Percentiles rank a stretch among this genome's conserved stretches.
These are phyloP conservation scores for Fragum fragum DNA, from an alignment of 2,888 invertebrate genomes.

Conservation along the genomic window DNA sequence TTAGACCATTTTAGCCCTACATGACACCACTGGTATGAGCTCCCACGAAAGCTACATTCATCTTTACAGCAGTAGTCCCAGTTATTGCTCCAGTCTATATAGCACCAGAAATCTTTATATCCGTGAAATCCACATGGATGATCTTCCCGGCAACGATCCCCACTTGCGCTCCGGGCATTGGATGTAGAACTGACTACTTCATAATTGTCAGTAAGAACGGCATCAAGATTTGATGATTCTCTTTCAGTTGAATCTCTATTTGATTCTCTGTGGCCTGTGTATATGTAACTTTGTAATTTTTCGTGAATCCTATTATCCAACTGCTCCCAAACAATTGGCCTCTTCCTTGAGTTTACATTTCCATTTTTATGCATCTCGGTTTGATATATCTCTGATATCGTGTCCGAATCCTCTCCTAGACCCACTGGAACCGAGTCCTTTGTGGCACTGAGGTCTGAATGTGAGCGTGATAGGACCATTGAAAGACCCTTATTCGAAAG, in stretches of 20 bases:
- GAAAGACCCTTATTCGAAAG: neutral
- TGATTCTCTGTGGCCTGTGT: no score
- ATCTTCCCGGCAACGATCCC: neutral
- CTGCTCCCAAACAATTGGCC: no score
- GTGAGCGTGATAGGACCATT: neutral
- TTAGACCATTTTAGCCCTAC: neutral
- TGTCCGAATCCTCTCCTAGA: no score
- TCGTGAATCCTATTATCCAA: no score
- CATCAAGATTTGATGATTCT: no score
- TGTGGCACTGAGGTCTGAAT: neutral
- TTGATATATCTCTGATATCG: no score
- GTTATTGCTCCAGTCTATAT: slow-evolving; percentile 16
- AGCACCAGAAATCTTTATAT: slow-evolving; percentile 19
- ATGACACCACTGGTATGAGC: neutral
- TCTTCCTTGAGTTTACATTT: no score
- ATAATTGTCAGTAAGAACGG: neutral
- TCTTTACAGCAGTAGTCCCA: slow-evolving; percentile 33
- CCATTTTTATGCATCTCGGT: no score
- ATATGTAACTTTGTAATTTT: no score
- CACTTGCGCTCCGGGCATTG: neutral
- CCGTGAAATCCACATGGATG: slow-evolving; percentile 23
- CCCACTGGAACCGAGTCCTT: no score
- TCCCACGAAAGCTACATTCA: neutral
- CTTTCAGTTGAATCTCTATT: no score
- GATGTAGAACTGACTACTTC: neutral